Conservation (phyloP, 2,113 vertebrate species). For the Daphoenositta chrysoptera region DNA sequence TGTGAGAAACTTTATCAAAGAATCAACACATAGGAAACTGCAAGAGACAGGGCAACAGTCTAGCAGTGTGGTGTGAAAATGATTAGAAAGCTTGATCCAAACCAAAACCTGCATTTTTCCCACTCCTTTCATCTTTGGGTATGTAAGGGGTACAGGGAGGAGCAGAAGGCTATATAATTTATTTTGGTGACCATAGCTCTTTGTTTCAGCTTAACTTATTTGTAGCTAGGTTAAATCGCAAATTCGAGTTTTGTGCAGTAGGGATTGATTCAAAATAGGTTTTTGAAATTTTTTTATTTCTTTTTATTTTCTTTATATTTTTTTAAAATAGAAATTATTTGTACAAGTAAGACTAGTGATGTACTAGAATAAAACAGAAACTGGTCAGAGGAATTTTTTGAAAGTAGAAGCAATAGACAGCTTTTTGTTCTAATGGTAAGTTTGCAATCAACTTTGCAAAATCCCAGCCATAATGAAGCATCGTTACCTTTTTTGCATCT, state of each 20-base stretch:
- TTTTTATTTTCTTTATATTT: neutral
- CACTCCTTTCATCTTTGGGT: neutral
- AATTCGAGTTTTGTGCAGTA: neutral
- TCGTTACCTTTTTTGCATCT: neutral
- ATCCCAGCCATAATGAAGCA: neutral
- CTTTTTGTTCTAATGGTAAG: neutral
- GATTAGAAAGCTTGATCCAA: neutral
- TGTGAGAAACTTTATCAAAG: no score
- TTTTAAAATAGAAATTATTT: neutral
- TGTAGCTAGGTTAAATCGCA: neutral
- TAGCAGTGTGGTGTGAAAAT: neutral
- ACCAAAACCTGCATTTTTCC: neutral
- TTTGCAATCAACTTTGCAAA: neutral
- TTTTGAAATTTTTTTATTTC: neutral
- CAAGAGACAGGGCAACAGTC: no score
- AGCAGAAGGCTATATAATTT: neutral
- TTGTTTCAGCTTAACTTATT: neutral
- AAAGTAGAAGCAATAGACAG: neutral
- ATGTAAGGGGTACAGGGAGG: neutral
- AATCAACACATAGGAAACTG: no score
- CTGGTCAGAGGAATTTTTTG: neutral
- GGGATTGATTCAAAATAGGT: neutral
- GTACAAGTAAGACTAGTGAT: neutral
- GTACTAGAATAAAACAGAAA: neutral
- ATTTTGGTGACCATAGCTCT: neutral